Base-by-base conservation (phyloP, 2,888 invertebrate genomes). In the Digitonthophagus gazella region DNA sequence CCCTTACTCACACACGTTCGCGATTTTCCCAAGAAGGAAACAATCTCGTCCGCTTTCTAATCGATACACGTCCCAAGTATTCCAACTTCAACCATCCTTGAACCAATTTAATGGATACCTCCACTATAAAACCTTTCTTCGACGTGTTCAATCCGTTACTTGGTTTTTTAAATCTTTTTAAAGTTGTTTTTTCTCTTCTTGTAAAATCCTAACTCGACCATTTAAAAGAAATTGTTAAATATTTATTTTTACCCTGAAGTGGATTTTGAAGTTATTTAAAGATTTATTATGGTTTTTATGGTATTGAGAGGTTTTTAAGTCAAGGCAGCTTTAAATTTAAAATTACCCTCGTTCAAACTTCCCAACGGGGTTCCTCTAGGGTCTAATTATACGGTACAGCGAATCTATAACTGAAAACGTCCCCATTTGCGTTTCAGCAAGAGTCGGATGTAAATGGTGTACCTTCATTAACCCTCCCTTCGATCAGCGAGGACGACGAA, bases 401-500 rank as follows among this genome's bases (percentile, higher is more conserved):
- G n/a, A n/a, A n/a, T n/a, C n/a, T n/a, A 44, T 44, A 8, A 44
- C 3, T 8, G 8, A 44, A 44, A 44, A 44, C 28, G 8, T 44
- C 28, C 28, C 28, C 58, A 15, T 64, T 68, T 57, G 18, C 19
- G 64, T 77, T 79, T 55, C 78, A 87, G 86, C 87, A 88, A 80
- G 92, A 91, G 78, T 90, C 89, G 0, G 92, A 92, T 70, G 88
- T 89, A 69, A 92, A 91, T 75, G 93, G 93, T 6, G 88, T 90
- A 66, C 93, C 94, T 0, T 91, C 94, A 1, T 83, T 96, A 73
- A 93, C 94, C 0, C 83, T 95, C 58, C 97, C 97, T 1, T 96
- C 96, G 54, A 97, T 97, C 80, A 96, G 96, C 70, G 97, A 97
- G 82, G 97, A 97, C 75, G 97, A 97, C 78, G 97, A 96, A 81